Evolutionary conservation across 1,140 invertebrate genomes (phyloP).

Genomic region (Heliconius melpomene): DNA sequence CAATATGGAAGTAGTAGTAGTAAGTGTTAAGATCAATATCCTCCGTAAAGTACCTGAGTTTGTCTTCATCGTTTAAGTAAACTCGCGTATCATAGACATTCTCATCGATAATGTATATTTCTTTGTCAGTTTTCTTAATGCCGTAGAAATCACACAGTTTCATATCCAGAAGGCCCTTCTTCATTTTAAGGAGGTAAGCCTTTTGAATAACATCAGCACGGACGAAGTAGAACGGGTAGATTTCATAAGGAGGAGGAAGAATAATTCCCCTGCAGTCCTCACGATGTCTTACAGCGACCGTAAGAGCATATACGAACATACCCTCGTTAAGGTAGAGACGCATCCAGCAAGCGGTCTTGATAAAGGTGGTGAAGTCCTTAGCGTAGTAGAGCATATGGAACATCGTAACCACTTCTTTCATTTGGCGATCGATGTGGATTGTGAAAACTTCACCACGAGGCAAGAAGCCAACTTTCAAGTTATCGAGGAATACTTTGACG

Average conservation of each 20-base stretch:
- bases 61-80: constrained; percentile 63
- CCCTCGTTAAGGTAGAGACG: constrained; percentile 83
- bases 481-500: constrained; percentile 83
- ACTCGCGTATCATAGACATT: constrained; percentile 72
- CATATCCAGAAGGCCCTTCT: constrained; percentile 66
- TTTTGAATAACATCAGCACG: constrained; percentile 82
- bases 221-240: constrained; percentile 85
- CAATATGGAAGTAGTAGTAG: constrained; percentile 86
- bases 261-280: constrained; percentile 79
- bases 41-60: constrained; percentile 85
- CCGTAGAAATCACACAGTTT: constrained; percentile 70
- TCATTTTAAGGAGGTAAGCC: constrained; percentile 82
- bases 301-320: constrained; percentile 84
- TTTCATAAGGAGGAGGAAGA: constrained; percentile 85
- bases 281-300: constrained; percentile 79
- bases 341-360: constrained; percentile 84
- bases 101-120: constrained; percentile 71
- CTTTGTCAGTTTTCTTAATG: constrained; percentile 71
- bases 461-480: constrained; percentile 81
- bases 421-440: constrained; percentile 82
- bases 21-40: constrained; percentile 86
- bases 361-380: constrained; percentile 83
- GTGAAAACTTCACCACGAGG: constrained; percentile 84
- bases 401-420: constrained; percentile 83
- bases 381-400: constrained; percentile 87